Evolutionary conservation across 2,888 invertebrate species (phyloP).

Genomic region (Muschampia plurimacula): DNA sequence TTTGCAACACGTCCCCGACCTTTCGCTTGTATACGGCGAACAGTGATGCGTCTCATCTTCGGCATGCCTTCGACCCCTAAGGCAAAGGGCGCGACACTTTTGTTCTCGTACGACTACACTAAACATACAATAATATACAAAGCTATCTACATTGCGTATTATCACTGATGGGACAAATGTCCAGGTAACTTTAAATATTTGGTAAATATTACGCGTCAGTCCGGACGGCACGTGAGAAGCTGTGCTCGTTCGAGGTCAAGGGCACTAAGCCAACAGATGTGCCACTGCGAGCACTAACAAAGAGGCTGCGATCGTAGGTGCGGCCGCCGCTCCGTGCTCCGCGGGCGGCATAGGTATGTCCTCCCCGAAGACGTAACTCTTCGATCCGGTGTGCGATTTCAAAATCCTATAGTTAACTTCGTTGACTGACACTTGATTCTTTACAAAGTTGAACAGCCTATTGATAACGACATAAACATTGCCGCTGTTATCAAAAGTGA

Average conservation of each 20-base stretch:
- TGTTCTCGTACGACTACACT: conserved; percentile 43
- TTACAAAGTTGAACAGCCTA: conserved; percentile 88
- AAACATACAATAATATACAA: conserved; percentile 62
- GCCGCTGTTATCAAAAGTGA: conserved; percentile 88
- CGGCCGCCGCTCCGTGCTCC: conserved; percentile 59
- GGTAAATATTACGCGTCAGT: conserved; percentile 78
- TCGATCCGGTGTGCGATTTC: conserved; percentile 85
- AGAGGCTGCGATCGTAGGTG: conserved; percentile 62
- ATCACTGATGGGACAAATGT: conserved; percentile 78
- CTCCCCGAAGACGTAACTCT: conserved; percentile 87
- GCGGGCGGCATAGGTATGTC: conserved; percentile 54
- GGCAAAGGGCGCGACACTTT: conserved; percentile 58
- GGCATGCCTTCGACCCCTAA: conserved; percentile 57
- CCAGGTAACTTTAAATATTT: conserved; percentile 84
- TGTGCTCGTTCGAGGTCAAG: conserved; percentile 59
- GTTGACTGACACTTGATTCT: conserved; percentile 83
- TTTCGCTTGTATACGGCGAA: conserved; percentile 58
- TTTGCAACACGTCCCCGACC: conserved; percentile 77
- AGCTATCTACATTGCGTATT: conserved; percentile 74
- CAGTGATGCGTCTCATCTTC: conserved; percentile 68
- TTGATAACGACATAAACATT: conserved; percentile 89
- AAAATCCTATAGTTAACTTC: conserved; percentile 89
- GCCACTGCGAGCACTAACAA: conserved; percentile 66
- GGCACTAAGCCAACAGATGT: conserved; percentile 72
- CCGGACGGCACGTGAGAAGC: conserved; percentile 56